Percentiles rank a stretch among this genome's conserved stretches.
These are phyloP conservation scores for Etheostoma spectabile DNA, from an alignment of 2,113 vertebrate genomes.

Conservation along the genomic window DNA sequence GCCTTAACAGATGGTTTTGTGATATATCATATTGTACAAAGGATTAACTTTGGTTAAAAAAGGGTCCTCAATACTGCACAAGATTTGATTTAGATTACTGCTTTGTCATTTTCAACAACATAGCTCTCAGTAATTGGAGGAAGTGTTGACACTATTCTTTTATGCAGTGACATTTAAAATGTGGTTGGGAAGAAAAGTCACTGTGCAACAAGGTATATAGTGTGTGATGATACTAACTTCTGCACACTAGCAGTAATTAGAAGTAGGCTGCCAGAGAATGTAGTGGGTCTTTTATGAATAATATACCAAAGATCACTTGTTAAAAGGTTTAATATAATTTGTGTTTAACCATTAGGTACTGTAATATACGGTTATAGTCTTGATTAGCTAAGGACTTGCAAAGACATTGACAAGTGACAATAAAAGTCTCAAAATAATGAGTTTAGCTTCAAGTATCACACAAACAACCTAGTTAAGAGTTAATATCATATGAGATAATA, in stretches of 20 bases:
- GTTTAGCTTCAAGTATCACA: not conserved
- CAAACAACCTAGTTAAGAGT: not conserved
- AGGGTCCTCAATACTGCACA: not conserved
- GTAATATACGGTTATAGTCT: not conserved
- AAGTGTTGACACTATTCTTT: not conserved
- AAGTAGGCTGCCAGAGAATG: not conserved
- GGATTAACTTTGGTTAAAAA: not conserved
- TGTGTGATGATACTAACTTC: not conserved
- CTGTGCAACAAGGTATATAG: slow-evolving; percentile 1
- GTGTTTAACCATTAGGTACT: not conserved
- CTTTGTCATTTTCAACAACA: slow-evolving; percentile 23
- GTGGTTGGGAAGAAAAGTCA: not conserved
- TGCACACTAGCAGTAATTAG: not conserved
- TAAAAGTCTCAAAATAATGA: not conserved
- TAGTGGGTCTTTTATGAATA: not conserved
- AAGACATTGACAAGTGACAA: not conserved
- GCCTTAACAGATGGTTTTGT: not conserved
- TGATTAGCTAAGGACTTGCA: not conserved
- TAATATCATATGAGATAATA: not conserved
- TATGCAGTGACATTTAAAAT: slow-evolving; percentile 59
- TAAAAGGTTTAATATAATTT: not conserved
- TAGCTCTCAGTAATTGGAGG: slow-evolving; percentile 19
- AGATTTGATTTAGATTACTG: slow-evolving; percentile 25
- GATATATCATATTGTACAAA: not conserved
- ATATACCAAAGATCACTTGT: not conserved